Evolutionary conservation across 1,140 invertebrate genomes (phyloP), one percentile per base, ranked within the genome.

Genomic region (Drosophila rhopaloa): DNA sequence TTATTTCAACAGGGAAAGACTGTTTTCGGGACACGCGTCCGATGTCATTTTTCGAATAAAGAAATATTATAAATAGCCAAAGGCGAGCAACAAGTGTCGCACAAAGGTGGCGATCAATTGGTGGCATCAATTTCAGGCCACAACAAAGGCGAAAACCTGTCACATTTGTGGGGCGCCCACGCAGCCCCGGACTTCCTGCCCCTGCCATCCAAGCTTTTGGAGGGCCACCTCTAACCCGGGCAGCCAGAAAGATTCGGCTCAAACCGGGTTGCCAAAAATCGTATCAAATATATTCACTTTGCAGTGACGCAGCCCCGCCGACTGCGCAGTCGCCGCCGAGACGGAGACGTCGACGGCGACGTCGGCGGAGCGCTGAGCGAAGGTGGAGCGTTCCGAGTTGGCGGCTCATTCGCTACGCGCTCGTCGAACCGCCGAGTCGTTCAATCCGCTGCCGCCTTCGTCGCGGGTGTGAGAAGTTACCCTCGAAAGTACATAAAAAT

Each of bases 401-500:
- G 54, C 32, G 67, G 68, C 55, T 78, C 82, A 88, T 89, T 88
- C 83, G 83, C 51, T 67, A 66, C 81, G 83, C 76, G 83, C 81
- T 86, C 80, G 84, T 73, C 71, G 83, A 78, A 89, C 72, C 80
- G 72, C 65, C 84, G 73, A 76, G 73, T 67, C 73, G 74, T 76
- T 58, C 47, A 35, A 83, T 77, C 70, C 84, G 83, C 63, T 59
- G 48, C 51, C 27, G 67, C 43, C 58, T 55, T 40, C 70, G 62
- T 84, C 71, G 80, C 79, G 67, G 51, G 83, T 74, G 71, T 73
- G 53, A 73, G 43, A 60, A 63, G 38, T 60, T 63, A 13, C 27
- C 27, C 10, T 13, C 48, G 59, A 47, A 67, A 44, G 57, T 59
- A 61, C 37, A 46, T 27, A 65, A 13, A 37, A 57, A 58, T 60